Percentiles rank a stretch among this genome's conserved stretches.
These are phyloP conservation scores for Proteles cristata DNA, from an alignment of 2,113 vertebrate species.

Conservation along the genomic window DNA sequence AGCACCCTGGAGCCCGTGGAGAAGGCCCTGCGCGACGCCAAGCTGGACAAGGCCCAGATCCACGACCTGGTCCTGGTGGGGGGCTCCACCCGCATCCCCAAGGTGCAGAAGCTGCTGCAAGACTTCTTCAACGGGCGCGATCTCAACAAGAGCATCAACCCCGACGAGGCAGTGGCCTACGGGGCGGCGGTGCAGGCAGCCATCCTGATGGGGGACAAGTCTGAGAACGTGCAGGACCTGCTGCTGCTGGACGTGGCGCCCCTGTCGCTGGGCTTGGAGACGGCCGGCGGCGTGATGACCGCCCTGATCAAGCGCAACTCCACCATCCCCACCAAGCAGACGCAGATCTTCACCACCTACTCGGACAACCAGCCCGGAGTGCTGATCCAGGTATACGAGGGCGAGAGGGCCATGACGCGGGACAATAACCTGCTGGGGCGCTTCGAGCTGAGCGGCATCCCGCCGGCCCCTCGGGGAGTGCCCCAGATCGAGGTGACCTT, in stretches of 20 bases:
- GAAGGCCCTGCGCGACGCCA: constrained; percentile 92
- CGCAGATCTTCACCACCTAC: constrained; percentile 95
- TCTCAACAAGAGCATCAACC: constrained; percentile 96
- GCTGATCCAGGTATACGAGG: constrained; percentile 93
- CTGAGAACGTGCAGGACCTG: constrained; percentile 94
- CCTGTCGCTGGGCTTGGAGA: constrained; percentile 93
- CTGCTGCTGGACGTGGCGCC: constrained; percentile 93
- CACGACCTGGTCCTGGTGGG: constrained; percentile 94
- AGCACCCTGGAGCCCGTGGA: constrained; percentile 94
- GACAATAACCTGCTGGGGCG: constrained; percentile 94
- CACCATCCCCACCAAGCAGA: constrained; percentile 95
- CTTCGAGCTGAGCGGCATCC: constrained; percentile 93
- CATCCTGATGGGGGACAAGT: constrained; percentile 94
- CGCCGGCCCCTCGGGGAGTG: constrained; percentile 92
- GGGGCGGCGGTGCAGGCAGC: constrained; percentile 95
- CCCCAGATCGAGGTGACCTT: constrained; percentile 96
- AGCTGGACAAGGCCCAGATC: constrained; percentile 93
- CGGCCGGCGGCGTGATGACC: constrained; percentile 95
- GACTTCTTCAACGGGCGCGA: constrained; percentile 94
- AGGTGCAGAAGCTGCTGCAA: constrained; percentile 94
- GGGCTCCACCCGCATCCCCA: constrained; percentile 94
- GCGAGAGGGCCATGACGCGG: constrained; percentile 94
- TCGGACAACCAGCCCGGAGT: constrained; percentile 95
- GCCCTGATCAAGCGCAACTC: constrained; percentile 96
- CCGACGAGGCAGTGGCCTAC: constrained; percentile 94